Conservation (phyloP, 2,113 vertebrate genomes). For the Prietella phreatophila region DNA sequence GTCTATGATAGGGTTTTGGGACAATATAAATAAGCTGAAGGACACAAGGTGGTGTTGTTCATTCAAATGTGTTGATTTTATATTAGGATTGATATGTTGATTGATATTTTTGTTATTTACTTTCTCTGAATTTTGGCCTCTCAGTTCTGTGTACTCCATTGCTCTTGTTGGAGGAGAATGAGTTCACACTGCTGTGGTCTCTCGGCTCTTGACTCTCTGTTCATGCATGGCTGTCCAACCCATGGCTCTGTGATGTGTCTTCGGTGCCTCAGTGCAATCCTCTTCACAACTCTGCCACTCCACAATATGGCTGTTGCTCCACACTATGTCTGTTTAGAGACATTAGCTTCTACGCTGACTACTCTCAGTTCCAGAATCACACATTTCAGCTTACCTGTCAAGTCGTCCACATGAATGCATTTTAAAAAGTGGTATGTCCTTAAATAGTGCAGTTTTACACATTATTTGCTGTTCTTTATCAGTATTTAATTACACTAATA, state of each 20-base stretch:
- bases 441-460: not conserved
- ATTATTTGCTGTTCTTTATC: not conserved
- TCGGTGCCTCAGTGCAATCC: not conserved
- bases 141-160: slow-evolving; percentile 79
- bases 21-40: not conserved
- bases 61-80: not conserved
- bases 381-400: not conserved
- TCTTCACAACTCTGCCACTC: not conserved
- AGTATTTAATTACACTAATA: not conserved
- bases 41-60: not conserved
- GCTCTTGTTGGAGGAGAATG: slow-evolving; percentile 82
- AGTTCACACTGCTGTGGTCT: slow-evolving; percentile 89
- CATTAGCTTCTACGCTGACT: not conserved
- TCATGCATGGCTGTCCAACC: slow-evolving; percentile 15
- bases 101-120: slow-evolving; percentile 5
- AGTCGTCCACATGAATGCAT: not conserved
- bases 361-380: not conserved
- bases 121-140: slow-evolving; percentile 83
- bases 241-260: slow-evolving; percentile 16
- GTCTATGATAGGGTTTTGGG: not conserved
- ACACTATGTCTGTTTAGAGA: not conserved
- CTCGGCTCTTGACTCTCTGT: slow-evolving; percentile 77
- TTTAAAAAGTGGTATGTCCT: not conserved
- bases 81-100: not conserved
- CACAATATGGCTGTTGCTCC: not conserved